Percentiles rank a stretch among this genome's conserved stretches.
Evolutionary conservation across 2,888 invertebrate species (phyloP).

Genomic region (Mechanitis messenoides): DNA sequence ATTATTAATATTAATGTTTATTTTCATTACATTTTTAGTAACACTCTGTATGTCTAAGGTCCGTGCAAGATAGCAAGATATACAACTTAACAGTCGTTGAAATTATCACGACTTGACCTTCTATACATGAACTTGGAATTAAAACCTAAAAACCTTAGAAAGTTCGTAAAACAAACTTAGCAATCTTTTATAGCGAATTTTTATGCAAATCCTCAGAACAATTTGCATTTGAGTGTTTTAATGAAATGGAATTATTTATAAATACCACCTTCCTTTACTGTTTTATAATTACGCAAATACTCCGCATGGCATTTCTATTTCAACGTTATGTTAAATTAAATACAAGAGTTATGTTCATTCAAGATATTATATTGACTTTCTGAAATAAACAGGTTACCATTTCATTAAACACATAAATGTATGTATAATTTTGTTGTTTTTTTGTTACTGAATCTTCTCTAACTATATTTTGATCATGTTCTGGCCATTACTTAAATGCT

Average conservation of each 20-base stretch:
- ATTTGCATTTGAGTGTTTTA: conserved; percentile 14
- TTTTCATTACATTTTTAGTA: conserved; percentile 27
- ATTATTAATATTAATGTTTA: too few relatives aligned
- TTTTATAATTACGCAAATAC: background rate
- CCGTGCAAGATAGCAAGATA: conserved; percentile 53
- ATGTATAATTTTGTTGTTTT: too few relatives aligned
- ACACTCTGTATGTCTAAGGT: conserved; percentile 25
- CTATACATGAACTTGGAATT: conserved; percentile 35
- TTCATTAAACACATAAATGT: too few relatives aligned
- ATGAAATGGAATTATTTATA: conserved; percentile 23
- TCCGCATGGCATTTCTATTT: too few relatives aligned
- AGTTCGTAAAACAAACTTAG: conserved; percentile 24
- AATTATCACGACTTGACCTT: conserved; percentile 45
- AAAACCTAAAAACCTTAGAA: conserved; percentile 14
- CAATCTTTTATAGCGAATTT: conserved; percentile 28
- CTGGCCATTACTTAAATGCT: too few relatives aligned
- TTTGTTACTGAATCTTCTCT: too few relatives aligned
- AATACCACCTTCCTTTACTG: background rate
- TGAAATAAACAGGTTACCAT: too few relatives aligned
- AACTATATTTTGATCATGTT: too few relatives aligned
- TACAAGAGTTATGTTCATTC: too few relatives aligned
- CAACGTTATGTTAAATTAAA: too few relatives aligned
- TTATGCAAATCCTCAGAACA: conserved; percentile 32
- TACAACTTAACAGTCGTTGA: conserved; percentile 46
- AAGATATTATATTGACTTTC: too few relatives aligned